Evolutionary conservation across 2,113 vertebrate species (phyloP), one percentile per base, ranked within the genome.

Genomic region (Irena cyanogastra): DNA sequence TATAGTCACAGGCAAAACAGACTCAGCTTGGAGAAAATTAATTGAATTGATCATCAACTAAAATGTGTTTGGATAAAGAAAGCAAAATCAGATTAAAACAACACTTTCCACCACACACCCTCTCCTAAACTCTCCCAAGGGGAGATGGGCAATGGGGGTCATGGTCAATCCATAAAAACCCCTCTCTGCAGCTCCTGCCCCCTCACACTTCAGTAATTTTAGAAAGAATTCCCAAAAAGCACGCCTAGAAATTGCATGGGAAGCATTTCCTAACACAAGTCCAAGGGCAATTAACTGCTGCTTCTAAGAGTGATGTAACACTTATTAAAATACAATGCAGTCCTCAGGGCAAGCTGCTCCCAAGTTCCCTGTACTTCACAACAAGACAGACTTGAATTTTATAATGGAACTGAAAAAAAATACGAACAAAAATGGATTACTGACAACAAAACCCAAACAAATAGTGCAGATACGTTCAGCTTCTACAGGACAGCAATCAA

Each of bases 391-490:
- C 22, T 35, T 11, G 1, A 63, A 69, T 77, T 50, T 42, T 27
- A 33, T 16, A 56, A 19, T 15, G 69, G 16, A 86, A 71, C 11
- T 17, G 9, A 15, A 57, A 57, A 20, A 8, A 22, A 30, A 47
- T 1, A 21, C 16, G 37, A 39, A 20, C 18, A 57, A 7, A 57
- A 57, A 42, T 1, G 6, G 5, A 83, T 59, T 39, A 24, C 7
- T 50, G 35, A 44, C 21, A 76, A 33, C 17, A 63, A 92, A 69
- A 5, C 23, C 5, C 42, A 59, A 74, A 56, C 10, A 82, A 72
- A n/a, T 3, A 44, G 18, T 8, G 27, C 49, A 76, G 18, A 7
- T 27, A 9, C 0, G 0, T 45, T 60, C 33, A 56, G 9, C 7
- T 44, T 41, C 23, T 35, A 45, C 10, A 53, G 45, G 22, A 44